A percentile compares a stretch with the other conserved stretches of the same genome.
Conservation (phyloP, 64 coral and sea anemone species). For the Hydrozoanthus tunicans region DNA sequence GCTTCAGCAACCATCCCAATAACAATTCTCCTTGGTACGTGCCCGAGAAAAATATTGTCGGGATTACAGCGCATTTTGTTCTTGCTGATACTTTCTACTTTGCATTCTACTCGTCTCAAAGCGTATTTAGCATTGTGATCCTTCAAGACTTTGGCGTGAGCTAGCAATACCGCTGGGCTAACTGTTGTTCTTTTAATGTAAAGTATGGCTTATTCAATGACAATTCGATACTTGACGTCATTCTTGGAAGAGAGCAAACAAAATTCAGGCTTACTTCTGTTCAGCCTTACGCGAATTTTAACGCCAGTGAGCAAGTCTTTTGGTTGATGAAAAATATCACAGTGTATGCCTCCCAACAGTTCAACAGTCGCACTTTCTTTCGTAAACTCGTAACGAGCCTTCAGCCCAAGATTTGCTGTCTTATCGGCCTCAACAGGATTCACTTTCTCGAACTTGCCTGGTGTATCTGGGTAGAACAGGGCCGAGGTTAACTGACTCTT, state of each 20-base stretch:
- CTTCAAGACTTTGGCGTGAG: neutral
- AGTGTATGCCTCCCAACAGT: neutral
- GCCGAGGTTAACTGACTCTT: neutral
- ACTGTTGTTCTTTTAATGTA: neutral
- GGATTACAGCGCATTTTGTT: too few relatives aligned
- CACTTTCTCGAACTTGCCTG: neutral
- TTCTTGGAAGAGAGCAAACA: too few relatives aligned
- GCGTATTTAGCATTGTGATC: neutral
- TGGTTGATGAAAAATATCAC: neutral
- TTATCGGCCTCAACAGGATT: neutral
- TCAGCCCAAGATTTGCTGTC: neutral
- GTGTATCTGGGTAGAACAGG: conserved; percentile 2
- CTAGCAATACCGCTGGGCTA: neutral
- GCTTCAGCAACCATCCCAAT: too few relatives aligned
- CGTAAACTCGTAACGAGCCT: conserved; percentile 10
- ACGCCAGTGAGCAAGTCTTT: too few relatives aligned
- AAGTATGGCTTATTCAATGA: too few relatives aligned
- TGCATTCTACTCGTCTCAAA: neutral
- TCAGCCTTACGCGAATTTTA: neutral
- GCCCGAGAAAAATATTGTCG: too few relatives aligned
- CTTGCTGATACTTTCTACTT: too few relatives aligned
- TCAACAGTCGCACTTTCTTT: neutral
- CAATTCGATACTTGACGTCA: too few relatives aligned
- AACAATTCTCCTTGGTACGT: too few relatives aligned
- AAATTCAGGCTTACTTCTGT: neutral